Percentiles rank a stretch among this genome's conserved stretches.
These are phyloP conservation scores for Ennomos erosarius DNA, from an alignment of 2,888 invertebrate species.

Conservation along the genomic window DNA sequence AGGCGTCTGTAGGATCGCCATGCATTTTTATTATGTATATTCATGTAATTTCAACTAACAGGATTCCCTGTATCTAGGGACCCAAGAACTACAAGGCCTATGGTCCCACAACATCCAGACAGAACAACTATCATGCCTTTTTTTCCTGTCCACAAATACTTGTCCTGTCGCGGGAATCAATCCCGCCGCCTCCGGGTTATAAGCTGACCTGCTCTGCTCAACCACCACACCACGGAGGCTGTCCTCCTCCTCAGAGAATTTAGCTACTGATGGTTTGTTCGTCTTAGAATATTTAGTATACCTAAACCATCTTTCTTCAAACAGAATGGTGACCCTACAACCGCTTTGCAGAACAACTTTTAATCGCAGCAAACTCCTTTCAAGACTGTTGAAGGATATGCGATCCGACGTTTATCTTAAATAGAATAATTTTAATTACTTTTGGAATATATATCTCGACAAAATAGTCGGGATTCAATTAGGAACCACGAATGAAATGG, in stretches of 20 bases:
- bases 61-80: too few species aligned
- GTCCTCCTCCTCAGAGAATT: not conserved
- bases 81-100: too few species aligned
- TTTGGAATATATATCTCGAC: slow-evolving; percentile 1
- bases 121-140: too few species aligned
- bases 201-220: too few species aligned
- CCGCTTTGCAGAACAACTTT: slow-evolving; percentile 50
- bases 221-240: too few species aligned
- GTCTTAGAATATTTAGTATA: not conserved
- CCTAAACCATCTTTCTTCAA: slow-evolving; percentile 4
- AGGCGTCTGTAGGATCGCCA: slow-evolving; percentile 23
- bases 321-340: slow-evolving; percentile 11
- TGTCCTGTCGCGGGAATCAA: too few species aligned
- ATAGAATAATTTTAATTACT: slow-evolving; percentile 31
- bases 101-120: too few species aligned
- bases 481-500: slow-evolving; percentile 3
- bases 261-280: not conserved
- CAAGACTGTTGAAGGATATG: slow-evolving; percentile 43
- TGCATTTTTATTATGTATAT: too few species aligned
- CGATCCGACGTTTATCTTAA: slow-evolving; percentile 40
- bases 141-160: too few species aligned
- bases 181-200: too few species aligned
- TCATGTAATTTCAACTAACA: too few species aligned
- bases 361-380: slow-evolving; percentile 51
- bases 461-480: slow-evolving; percentile 15